phyloP scores from a whole-genome alignment of 30 jellyfish, hydroid and myxozoan species.

The Aurelia sp. region DNA sequence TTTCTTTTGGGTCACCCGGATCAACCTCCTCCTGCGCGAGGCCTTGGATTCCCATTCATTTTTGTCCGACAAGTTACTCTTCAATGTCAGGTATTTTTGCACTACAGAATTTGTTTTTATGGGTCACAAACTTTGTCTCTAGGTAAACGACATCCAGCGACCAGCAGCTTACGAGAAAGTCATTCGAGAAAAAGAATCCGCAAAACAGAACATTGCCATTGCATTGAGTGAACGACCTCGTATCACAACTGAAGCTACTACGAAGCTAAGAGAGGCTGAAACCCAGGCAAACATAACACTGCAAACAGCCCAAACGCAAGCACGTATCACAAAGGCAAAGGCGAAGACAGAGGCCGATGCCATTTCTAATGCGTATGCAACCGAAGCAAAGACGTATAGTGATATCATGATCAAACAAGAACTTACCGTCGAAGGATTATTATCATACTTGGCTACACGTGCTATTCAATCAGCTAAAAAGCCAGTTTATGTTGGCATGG shows the following conservation, averaged over 20 bases:
- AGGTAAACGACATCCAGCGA: conserved; percentile 74
- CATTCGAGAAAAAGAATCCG: conserved; percentile 69
- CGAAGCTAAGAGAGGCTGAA: conserved; percentile 73
- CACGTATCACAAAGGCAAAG: conserved; percentile 71
- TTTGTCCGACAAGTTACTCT: too few relatives aligned
- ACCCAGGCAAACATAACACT: conserved; percentile 80
- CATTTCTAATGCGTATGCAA: conserved; percentile 58
- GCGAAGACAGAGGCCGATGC: conserved; percentile 82
- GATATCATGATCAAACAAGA: conserved; percentile 63
- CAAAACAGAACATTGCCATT: conserved; percentile 72
- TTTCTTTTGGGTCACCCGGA: too few relatives aligned
- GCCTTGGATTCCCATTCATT: too few relatives aligned
- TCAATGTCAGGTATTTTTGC: too few relatives aligned
- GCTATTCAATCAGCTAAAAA: conserved; percentile 78
- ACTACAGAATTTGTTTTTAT: too few relatives aligned
- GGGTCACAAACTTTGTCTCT: not conserved
- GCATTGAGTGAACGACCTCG: conserved; percentile 81
- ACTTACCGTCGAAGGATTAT: conserved; percentile 59
- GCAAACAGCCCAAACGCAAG: conserved; percentile 69
- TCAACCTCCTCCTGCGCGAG: too few relatives aligned
- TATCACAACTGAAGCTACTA: conserved; percentile 71
- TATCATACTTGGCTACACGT: conserved; percentile 73
- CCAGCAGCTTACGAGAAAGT: conserved; percentile 75
- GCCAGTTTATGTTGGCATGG: conserved; percentile 68
- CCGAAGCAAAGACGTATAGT: conserved; percentile 78